These are phyloP conservation scores for Callithrix jacchus DNA, from an alignment of 2,113 vertebrate genomes.

Conservation along the genomic window DNA sequence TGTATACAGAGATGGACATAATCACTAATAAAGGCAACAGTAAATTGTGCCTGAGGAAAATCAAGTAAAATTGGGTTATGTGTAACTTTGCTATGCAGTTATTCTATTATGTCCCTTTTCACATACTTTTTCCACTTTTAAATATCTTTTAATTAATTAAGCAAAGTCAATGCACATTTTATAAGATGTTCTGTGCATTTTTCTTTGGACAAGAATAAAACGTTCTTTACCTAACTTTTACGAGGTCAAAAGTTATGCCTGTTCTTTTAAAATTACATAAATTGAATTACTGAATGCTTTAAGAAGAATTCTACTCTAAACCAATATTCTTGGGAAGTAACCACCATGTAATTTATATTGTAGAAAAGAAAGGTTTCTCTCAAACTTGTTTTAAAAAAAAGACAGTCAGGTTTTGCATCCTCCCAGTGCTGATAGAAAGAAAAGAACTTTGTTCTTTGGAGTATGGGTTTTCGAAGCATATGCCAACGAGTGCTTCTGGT, in stretches of 20 bases:
- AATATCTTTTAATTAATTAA: constrained; percentile 45
- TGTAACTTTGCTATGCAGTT: neutral
- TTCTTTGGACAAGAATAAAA: constrained; percentile 42
- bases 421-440: neutral
- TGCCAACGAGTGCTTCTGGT: neutral
- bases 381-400: neutral
- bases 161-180: constrained; percentile 7
- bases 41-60: neutral
- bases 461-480: neutral
- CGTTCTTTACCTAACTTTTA: constrained; percentile 22
- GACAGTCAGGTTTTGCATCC: neutral
- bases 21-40: neutral
- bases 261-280: neutral
- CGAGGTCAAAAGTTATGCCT: neutral
- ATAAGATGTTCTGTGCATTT: neutral
- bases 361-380: neutral
- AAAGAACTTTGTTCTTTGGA: neutral
- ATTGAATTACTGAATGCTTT: neutral
- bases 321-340: neutral
- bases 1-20: neutral
- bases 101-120: neutral
- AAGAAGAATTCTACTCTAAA: constrained; percentile 13
- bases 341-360: neutral
- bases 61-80: neutral
- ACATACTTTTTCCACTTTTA: neutral